Conservation (phyloP, 2,888 invertebrate species). For the Lagria hirta region DNA sequence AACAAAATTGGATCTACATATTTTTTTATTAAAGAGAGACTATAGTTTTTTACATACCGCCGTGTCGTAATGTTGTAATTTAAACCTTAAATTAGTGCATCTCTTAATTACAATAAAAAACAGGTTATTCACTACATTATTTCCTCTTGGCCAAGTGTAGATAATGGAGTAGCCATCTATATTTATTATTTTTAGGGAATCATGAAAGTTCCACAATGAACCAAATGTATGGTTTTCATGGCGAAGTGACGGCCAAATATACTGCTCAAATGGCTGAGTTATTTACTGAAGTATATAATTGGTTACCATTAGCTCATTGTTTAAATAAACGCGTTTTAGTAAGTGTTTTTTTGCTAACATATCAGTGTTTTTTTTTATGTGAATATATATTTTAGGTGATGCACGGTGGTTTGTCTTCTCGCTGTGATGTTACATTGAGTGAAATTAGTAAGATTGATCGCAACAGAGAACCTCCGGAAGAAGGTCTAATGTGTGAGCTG, state of each 20-base stretch:
- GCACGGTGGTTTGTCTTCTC: slow-evolving; percentile 98
- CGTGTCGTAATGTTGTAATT: no score
- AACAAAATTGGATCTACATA: no score
- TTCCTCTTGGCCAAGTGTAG: no score
- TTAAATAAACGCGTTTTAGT: slow-evolving; percentile 82
- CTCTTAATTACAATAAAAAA: no score
- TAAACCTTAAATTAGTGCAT: no score
- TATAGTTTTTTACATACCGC: no score
- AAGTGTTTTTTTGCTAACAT: no score
- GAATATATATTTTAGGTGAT: slow-evolving; percentile 67
- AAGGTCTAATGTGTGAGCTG: slow-evolving; percentile 95
- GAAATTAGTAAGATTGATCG: slow-evolving; percentile 88
- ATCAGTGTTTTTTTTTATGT: no score
- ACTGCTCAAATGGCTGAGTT: slow-evolving; percentile 92
- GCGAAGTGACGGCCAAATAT: slow-evolving; percentile 96
- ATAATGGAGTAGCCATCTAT: no score
- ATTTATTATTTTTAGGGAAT: slow-evolving; percentile 73
- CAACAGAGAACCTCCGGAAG: slow-evolving; percentile 96
- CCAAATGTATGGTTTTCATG: slow-evolving; percentile 99
- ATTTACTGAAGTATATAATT: slow-evolving; percentile 98
- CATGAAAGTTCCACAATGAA: slow-evolving; percentile 99
- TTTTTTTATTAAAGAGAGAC: slow-evolving; percentile 3
- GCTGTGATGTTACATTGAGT: slow-evolving; percentile 88
- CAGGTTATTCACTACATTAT: no score
- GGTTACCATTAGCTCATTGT: slow-evolving; percentile 94